Conservation (phyloP, 2,113 vertebrate genomes). For the Dromiciops gliroides region DNA sequence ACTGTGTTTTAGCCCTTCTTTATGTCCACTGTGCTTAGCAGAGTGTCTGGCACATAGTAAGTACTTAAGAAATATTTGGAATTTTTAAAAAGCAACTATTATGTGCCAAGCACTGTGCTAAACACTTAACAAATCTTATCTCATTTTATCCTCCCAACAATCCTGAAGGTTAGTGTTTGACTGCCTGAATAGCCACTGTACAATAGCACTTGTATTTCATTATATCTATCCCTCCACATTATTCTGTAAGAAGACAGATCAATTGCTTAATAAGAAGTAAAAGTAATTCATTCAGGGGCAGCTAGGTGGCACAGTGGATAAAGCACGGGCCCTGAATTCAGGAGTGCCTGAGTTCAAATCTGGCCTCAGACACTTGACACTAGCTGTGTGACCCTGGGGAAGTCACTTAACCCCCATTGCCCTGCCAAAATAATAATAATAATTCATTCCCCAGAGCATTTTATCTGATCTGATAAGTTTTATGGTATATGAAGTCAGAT, state of each 20-base stretch:
- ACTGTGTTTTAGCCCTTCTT: neutral
- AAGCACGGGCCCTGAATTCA: too few relatives aligned
- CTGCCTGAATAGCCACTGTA: neutral
- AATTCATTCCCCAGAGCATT: slow-evolving; percentile 1
- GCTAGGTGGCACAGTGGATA: too few relatives aligned
- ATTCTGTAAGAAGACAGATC: neutral
- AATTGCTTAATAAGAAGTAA: neutral
- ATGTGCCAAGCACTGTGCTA: neutral
- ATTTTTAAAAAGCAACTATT: neutral
- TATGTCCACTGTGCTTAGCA: neutral
- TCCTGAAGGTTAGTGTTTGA: neutral
- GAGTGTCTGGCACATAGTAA: neutral
- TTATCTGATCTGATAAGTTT: slow-evolving; percentile 16
- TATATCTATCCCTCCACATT: neutral
- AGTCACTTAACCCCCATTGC: too few relatives aligned
- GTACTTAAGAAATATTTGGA: neutral
- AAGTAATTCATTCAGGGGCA: slow-evolving; percentile 4
- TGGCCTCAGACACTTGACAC: too few relatives aligned
- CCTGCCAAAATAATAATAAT: too few relatives aligned
- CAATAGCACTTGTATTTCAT: neutral
- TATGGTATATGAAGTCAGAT: slow-evolving; percentile 22
- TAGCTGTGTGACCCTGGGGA: too few relatives aligned
- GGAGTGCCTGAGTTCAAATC: too few relatives aligned
- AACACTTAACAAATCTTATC: neutral
- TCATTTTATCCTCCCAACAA: neutral